Evolutionary conservation across 2,113 vertebrate genomes (phyloP).

Genomic region (Hemichromis elongatus): DNA sequence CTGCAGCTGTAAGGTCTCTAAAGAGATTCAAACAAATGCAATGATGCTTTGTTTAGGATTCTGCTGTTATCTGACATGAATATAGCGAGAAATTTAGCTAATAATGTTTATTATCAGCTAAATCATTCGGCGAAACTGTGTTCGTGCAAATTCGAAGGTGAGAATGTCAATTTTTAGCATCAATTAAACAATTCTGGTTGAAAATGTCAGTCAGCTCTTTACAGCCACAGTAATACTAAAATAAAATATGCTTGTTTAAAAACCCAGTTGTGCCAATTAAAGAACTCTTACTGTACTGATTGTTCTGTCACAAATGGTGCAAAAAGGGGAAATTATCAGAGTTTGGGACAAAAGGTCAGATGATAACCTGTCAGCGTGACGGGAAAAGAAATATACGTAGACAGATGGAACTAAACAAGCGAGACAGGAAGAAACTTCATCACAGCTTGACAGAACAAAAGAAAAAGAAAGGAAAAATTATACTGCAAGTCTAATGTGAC

Average conservation of each 20-base stretch:
- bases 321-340: constrained; percentile 2
- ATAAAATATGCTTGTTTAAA: neutral
- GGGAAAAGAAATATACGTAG: neutral
- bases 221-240: neutral
- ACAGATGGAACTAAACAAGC: neutral
- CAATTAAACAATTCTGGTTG: neutral
- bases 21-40: neutral
- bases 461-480: neutral
- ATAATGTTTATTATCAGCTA: neutral
- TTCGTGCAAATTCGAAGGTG: neutral
- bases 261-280: neutral
- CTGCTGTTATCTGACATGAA: neutral
- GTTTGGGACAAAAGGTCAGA: constrained; percentile 13
- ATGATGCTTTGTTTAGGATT: neutral
- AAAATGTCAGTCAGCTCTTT: neutral
- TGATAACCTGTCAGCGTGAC: constrained; percentile 4
- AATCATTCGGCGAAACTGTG: neutral
- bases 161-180: neutral
- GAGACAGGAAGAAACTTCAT: neutral
- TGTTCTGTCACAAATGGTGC: neutral
- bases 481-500: neutral
- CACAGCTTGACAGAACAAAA: neutral
- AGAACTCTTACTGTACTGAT: neutral
- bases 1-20: neutral
- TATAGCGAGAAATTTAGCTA: neutral